Base-by-base conservation (phyloP, 2,113 vertebrate genomes). In the Aphelocoma coerulescens region DNA sequence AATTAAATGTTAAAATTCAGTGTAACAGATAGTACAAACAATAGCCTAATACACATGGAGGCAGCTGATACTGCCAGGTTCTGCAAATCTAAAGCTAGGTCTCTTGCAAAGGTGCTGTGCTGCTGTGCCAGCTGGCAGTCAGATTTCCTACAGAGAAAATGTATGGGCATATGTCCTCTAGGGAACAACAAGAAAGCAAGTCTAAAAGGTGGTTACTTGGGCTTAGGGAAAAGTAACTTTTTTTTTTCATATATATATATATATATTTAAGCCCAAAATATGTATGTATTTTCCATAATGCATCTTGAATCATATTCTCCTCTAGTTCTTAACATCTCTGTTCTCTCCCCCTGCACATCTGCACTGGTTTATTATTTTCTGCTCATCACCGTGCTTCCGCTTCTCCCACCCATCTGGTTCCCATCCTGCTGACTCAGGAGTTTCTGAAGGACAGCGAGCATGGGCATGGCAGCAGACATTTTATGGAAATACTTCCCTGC, bases 81-180 rank as follows among this genome's bases (percentile, higher is more conserved):
- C 69, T 91, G 66, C 30, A 95, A 82, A 90, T 37, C 63, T 24
- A 93, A 91, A 93, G 71, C 74, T 41, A 94, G n/a, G 44, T 81
- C 62, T 58, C 71, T 85, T 23, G 51, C 21, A 96, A 90, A 93
- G 73, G 82, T 79, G 58, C 30, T 86, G 68, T 69, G 91, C 58
- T 66, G 46, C 22, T 81, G 75, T 75, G 78, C 62, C 91, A 91
- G 65, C 79, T 90, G 91, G 87, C 75, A 96, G 46, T 26, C 68
- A 90, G 49, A 95, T 66, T 80, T 92, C 43, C 66, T 75, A 41
- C 14, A 48, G 33, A 92, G 28, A 41, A 41, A 41, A 13, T 41
- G 32, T 87, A 48, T 83, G 32, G 74, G 35, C 57, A 54, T 3
- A 39, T 8, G 24, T 79, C 55, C 51, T 68, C 81, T 75, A 20